Evolutionary conservation across 2,797 vertebrate genomes (phyloP).

Genomic region (Tolypeutes matacus): DNA sequence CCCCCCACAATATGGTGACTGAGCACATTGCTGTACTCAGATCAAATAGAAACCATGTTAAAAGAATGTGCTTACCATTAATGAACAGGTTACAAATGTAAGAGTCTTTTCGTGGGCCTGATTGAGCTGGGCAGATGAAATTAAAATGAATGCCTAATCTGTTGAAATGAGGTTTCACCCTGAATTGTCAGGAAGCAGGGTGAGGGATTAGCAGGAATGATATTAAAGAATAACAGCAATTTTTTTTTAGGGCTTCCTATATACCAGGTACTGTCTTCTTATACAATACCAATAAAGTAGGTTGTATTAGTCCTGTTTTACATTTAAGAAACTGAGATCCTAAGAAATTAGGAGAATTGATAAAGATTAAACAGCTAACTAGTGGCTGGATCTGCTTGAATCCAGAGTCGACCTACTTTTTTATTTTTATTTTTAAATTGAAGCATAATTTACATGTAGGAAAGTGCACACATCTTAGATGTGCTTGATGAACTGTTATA

Average conservation of each 20-base stretch:
- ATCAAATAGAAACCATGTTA: conserved; percentile 82
- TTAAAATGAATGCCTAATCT: conserved; percentile 66
- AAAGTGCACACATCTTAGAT: not conserved
- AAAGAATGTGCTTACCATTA: conserved; percentile 74
- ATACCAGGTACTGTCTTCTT: not conserved
- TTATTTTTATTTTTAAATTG: not conserved
- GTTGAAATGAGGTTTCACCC: conserved; percentile 19
- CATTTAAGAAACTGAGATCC: not conserved
- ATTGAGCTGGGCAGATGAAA: conserved; percentile 69
- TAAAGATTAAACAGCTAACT: not conserved
- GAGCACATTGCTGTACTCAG: conserved; percentile 71
- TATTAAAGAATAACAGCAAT: not conserved
- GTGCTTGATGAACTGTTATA: not conserved
- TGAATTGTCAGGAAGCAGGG: not conserved
- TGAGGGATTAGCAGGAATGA: not conserved
- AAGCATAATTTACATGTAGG: not conserved
- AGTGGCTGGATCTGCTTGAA: not conserved
- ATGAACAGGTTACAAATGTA: conserved; percentile 56
- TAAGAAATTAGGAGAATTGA: not conserved
- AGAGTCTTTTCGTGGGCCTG: conserved; percentile 54
- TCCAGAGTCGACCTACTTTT: not conserved
- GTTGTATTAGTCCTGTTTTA: not conserved
- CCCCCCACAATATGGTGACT: too few relatives aligned
- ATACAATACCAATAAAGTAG: not conserved
- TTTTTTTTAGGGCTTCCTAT: not conserved